These are phyloP conservation scores for Catagonus wagneri DNA, from an alignment of 2,113 vertebrate genomes.

Conservation along the genomic window DNA sequence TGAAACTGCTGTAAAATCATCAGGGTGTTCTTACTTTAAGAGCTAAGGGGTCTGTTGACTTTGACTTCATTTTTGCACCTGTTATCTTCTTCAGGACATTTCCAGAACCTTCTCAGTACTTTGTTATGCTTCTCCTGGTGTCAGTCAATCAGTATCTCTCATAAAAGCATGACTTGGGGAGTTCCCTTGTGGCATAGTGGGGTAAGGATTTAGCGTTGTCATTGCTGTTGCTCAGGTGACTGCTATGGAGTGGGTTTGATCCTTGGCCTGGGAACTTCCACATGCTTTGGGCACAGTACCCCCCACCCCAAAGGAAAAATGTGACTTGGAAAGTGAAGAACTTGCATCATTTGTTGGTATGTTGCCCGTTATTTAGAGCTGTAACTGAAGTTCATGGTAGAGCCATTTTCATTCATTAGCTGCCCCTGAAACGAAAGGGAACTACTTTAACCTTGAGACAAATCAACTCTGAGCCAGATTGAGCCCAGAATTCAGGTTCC, in stretches of 20 bases:
- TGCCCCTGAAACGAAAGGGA: conserved; percentile 33
- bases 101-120: neutral
- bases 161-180: conserved; percentile 36
- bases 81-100: conserved; percentile 37
- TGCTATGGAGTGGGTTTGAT: too few species aligned
- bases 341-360: neutral
- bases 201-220: too few species aligned
- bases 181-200: neutral
- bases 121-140: neutral
- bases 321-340: neutral
- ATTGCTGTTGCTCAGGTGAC: too few species aligned
- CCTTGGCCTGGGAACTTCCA: too few species aligned
- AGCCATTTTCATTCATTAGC: neutral
- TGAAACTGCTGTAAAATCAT: conserved; percentile 21
- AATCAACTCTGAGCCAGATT: neutral
- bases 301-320: neutral
- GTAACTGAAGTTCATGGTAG: neutral
- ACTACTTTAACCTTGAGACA: conserved; percentile 38
- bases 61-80: neutral
- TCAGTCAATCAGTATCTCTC: neutral
- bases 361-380: neutral
- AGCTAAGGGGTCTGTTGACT: neutral
- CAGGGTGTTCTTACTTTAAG: conserved; percentile 1
- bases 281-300: too few species aligned
- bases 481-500: neutral